Evolutionary conservation across 2,797 vertebrate genomes (phyloP).

Genomic region (Uromys caudimaculatus): DNA sequence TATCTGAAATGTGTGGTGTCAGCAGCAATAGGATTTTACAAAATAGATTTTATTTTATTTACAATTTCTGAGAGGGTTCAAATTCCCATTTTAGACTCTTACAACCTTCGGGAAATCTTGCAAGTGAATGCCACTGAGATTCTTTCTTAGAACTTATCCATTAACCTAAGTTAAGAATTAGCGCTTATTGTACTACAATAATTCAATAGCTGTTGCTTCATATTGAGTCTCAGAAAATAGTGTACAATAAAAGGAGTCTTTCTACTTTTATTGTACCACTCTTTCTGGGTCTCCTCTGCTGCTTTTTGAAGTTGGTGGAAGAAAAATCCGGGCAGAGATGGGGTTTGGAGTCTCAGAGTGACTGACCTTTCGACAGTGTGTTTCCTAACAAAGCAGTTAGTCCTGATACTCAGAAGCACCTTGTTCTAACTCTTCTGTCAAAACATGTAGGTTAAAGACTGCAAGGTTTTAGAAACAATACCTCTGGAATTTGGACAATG

Average conservation of each 20-base stretch:
- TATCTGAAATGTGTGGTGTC: neutral
- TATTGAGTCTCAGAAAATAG: neutral
- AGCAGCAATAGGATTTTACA: neutral
- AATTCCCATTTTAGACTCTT: neutral
- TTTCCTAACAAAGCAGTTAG: neutral
- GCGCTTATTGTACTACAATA: neutral
- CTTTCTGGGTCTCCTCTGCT: neutral
- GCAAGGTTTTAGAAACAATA: neutral
- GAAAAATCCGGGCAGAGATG: neutral
- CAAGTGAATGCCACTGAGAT: neutral
- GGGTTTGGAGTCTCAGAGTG: neutral
- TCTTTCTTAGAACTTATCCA: conserved; percentile 5
- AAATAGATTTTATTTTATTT: conserved; percentile 24
- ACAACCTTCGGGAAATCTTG: neutral
- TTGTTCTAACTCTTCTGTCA: neutral
- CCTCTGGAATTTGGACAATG: neutral
- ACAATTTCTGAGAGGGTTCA: neutral
- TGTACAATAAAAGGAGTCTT: neutral
- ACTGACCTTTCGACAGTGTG: neutral
- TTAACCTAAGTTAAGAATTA: neutral
- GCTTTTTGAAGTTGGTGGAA: neutral
- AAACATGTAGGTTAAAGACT: neutral
- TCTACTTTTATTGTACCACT: neutral
- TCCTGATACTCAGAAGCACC: neutral
- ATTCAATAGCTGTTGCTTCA: neutral